Percentiles rank a stretch among this genome's conserved stretches.
Conservation (phyloP, 2,797 vertebrate species). For the Gouania willdenowi region DNA sequence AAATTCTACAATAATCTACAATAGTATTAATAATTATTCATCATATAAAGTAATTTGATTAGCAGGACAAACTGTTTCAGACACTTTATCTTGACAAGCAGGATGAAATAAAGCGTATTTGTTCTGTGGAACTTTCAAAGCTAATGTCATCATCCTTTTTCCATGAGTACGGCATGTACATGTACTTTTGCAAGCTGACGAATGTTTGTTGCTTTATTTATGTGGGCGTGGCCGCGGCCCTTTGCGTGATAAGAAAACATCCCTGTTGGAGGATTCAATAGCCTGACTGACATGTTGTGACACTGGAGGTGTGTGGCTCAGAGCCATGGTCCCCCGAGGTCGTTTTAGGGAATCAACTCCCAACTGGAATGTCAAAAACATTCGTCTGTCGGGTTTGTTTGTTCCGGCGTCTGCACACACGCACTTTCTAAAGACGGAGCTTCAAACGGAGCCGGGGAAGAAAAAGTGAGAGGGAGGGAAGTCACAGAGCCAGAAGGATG, state of each 20-base stretch:
- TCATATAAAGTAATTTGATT: too few species aligned
- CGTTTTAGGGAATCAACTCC: constrained; percentile 49
- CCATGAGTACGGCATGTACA: too few species aligned
- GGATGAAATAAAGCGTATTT: too few species aligned
- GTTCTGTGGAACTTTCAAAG: too few species aligned
- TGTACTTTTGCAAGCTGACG: too few species aligned
- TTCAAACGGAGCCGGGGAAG: background rate
- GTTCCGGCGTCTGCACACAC: constrained; percentile 1
- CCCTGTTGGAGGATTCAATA: constrained; percentile 46
- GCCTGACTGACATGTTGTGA: constrained; percentile 60
- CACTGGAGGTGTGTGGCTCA: constrained; percentile 51
- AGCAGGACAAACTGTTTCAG: too few species aligned
- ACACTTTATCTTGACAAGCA: too few species aligned
- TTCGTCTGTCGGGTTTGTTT: constrained; percentile 40
- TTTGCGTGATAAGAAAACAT: constrained; percentile 43
- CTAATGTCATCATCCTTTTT: too few species aligned
- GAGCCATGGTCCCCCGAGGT: constrained; percentile 58
- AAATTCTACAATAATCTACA: too few species aligned
- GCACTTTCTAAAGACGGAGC: background rate
- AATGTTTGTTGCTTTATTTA: constrained; percentile 11
- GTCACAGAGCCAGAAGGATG: background rate
- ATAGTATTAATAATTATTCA: too few species aligned
- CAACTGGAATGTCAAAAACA: constrained; percentile 55
- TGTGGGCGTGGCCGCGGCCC: constrained; percentile 6
- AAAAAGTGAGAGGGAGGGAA: too few species aligned